A percentile compares a stretch with the other conserved stretches of the same genome.
phyloP scores from a whole-genome alignment of 2,888 invertebrate genomes.

The Thalpophila matura region DNA sequence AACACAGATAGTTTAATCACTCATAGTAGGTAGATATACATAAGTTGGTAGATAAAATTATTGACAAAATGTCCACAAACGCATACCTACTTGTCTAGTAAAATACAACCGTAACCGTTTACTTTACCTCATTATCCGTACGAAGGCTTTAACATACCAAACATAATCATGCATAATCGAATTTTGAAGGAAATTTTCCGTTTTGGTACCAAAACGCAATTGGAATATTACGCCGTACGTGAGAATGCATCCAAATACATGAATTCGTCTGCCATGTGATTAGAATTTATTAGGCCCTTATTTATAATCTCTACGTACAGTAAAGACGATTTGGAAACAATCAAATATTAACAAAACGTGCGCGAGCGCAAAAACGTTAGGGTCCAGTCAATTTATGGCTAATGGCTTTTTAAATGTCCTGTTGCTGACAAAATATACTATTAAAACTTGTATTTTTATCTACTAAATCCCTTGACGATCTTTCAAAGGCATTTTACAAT shows the following conservation, averaged over 20 bases:
- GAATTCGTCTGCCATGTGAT: slow-evolving; percentile 43
- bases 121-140: not conserved
- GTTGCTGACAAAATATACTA: not conserved
- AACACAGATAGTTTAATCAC: too few relatives aligned
- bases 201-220: slow-evolving; percentile 17
- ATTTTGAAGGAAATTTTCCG: slow-evolving; percentile 26
- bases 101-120: slow-evolving; percentile 1
- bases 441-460: not conserved
- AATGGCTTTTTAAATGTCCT: not conserved
- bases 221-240: slow-evolving; percentile 30
- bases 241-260: slow-evolving; percentile 48
- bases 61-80: slow-evolving; percentile 1
- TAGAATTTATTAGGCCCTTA: slow-evolving; percentile 49
- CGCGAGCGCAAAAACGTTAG: slow-evolving; percentile 30
- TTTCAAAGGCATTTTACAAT: not conserved
- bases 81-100: slow-evolving; percentile 9
- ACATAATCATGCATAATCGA: not conserved
- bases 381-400: slow-evolving; percentile 4
- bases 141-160: not conserved
- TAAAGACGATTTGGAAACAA: slow-evolving; percentile 53
- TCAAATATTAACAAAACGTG: slow-evolving; percentile 37
- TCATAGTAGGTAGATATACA: not conserved
- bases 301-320: slow-evolving; percentile 54
- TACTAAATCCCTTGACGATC: not conserved
- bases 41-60: slow-evolving; percentile 11